Conservation (phyloP, 2,113 vertebrate species). For the Octodon degus region DNA sequence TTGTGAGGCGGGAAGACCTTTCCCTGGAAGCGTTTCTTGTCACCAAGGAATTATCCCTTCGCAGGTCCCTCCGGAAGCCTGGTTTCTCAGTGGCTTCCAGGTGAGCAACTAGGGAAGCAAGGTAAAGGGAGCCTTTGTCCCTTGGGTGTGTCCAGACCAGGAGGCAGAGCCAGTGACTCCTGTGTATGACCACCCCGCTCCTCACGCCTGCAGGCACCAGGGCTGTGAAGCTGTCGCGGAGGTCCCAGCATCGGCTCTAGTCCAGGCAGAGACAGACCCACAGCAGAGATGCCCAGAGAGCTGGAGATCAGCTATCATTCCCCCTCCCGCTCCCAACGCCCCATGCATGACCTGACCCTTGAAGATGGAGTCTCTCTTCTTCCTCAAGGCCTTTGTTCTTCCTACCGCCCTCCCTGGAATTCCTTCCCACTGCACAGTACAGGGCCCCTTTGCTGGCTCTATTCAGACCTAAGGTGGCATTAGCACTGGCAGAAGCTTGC, state of each 20-base stretch:
- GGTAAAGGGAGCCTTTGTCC: not conserved
- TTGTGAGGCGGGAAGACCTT: constrained; percentile 34
- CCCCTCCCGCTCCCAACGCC: not conserved
- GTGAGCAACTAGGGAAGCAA: not conserved
- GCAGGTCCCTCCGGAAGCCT: not conserved
- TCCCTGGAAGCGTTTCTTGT: not conserved
- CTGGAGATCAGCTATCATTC: not conserved
- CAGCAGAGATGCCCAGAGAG: not conserved
- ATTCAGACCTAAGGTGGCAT: not conserved
- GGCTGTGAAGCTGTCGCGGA: not conserved
- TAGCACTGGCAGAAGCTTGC: not conserved
- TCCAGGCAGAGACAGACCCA: not conserved
- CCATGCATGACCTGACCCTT: not conserved
- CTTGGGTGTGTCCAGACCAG: not conserved
- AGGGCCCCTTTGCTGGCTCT: not conserved
- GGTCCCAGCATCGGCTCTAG: not conserved
- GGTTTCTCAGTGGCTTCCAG: not conserved
- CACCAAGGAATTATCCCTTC: not conserved
- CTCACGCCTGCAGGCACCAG: not conserved
- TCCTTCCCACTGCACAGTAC: not conserved
- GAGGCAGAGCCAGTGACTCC: not conserved
- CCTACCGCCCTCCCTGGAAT: not conserved
- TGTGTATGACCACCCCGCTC: not conserved
- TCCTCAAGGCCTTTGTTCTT: not conserved
- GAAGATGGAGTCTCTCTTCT: not conserved